phyloP scores from a whole-genome alignment of 2,113 vertebrate species.

The Lipophrys pholis region DNA sequence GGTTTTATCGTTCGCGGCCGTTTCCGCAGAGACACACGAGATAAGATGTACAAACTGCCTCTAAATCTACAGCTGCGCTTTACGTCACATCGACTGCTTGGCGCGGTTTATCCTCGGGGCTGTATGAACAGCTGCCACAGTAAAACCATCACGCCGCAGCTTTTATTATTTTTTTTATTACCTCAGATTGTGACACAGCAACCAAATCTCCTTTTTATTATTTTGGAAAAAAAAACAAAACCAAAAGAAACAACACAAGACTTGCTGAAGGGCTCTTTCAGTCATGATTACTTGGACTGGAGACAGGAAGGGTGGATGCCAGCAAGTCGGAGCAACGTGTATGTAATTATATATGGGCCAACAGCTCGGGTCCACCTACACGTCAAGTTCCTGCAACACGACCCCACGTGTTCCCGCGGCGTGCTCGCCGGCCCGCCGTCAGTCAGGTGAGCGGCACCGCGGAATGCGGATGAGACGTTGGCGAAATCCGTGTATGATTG shows the following conservation, averaged over 20 bases:
- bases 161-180: slow-evolving; percentile 1
- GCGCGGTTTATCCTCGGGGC: not conserved
- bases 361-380: slow-evolving; percentile 49
- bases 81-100: not conserved
- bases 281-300: slow-evolving; percentile 22
- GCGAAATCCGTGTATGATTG: slow-evolving; percentile 25
- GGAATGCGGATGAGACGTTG: slow-evolving; percentile 4
- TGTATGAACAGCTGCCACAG: slow-evolving; percentile 34
- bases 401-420: slow-evolving; percentile 13
- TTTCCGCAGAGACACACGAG: not conserved
- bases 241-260: slow-evolving; percentile 3
- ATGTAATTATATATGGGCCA: slow-evolving; percentile 45
- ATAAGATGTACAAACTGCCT: not conserved
- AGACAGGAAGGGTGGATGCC: slow-evolving; percentile 49
- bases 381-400: slow-evolving; percentile 21
- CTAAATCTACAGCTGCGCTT: not conserved
- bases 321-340: slow-evolving; percentile 54
- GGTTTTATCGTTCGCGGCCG: not conserved
- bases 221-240: slow-evolving; percentile 13
- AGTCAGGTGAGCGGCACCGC: not conserved
- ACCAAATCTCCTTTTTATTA: slow-evolving; percentile 27
- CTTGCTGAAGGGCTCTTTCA: slow-evolving; percentile 20
- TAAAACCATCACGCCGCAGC: slow-evolving; percentile 9
- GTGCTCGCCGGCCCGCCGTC: no score
- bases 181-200: slow-evolving; percentile 18